Evolutionary conservation across 1,140 invertebrate species (phyloP).

Genomic region (Lasioglossum albipes): DNA sequence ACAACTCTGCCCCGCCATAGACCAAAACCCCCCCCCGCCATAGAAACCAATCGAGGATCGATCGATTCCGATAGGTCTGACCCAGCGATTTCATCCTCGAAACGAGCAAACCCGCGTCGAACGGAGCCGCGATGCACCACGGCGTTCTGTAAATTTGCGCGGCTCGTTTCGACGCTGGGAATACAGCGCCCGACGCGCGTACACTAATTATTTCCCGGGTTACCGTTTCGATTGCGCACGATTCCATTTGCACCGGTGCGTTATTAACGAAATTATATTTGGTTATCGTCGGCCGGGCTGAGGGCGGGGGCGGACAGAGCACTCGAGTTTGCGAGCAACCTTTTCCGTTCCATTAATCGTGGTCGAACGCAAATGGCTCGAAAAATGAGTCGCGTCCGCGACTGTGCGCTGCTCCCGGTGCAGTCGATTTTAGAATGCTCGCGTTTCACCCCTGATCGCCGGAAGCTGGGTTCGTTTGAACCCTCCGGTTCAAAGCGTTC

Average conservation of each 20-base stretch:
- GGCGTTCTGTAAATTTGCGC: constrained; percentile 34
- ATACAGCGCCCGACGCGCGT: constrained; percentile 3
- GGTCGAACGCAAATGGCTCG: background rate
- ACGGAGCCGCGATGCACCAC: background rate
- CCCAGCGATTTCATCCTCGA: background rate
- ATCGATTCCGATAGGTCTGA: constrained; percentile 11
- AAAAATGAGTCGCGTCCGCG: constrained; percentile 22
- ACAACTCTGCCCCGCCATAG: no score
- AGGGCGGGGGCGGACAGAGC: background rate
- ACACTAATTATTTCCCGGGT: constrained; percentile 24
- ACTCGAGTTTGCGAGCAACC: background rate
- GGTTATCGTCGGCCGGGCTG: background rate
- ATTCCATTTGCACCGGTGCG: constrained; percentile 35
- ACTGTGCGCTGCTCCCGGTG: background rate
- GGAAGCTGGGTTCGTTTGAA: no score
- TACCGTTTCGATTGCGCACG: constrained; percentile 16
- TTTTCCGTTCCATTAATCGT: constrained; percentile 29
- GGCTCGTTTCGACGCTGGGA: background rate
- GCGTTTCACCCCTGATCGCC: no score
- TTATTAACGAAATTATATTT: constrained; percentile 51
- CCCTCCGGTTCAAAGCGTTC: no score
- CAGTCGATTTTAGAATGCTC: background rate
- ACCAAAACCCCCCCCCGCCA: no score
- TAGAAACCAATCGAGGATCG: background rate
- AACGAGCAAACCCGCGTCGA: constrained; percentile 4